These are phyloP conservation scores for Empis livida DNA, from an alignment of 2,888 invertebrate genomes.

Conservation along the genomic window DNA sequence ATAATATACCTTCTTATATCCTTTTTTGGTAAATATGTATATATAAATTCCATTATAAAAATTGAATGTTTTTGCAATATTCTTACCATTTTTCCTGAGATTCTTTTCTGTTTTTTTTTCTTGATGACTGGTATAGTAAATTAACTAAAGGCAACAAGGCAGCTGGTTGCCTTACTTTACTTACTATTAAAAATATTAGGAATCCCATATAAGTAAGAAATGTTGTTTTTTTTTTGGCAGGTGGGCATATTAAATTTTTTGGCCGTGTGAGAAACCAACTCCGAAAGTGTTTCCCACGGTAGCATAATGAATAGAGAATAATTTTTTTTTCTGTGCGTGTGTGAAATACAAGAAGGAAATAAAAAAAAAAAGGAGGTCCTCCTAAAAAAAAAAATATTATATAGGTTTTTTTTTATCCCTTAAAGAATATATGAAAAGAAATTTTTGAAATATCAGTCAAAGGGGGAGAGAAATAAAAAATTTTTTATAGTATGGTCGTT, in stretches of 20 bases:
- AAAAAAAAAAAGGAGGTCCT: not conserved
- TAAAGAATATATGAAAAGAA: conserved; percentile 3
- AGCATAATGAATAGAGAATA: conserved; percentile 12
- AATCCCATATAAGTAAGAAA: not conserved
- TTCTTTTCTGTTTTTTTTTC: no score
- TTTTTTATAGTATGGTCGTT: no score
- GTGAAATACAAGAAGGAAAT: conserved; percentile 4
- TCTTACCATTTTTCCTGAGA: no score
- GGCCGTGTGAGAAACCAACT: conserved; percentile 33
- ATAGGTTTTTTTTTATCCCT: conserved; percentile 1
- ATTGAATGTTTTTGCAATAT: no score
- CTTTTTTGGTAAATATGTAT: no score
- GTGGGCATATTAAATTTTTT: not conserved
- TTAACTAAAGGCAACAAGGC: no score
- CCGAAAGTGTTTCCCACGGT: conserved; percentile 36
- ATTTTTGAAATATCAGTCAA: conserved; percentile 3
- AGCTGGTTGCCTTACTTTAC: no score
- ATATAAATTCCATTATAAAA: no score
- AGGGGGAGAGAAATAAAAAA: not conserved
- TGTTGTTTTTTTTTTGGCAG: not conserved
- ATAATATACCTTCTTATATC: no score
- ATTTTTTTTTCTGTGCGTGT: conserved; percentile 8
- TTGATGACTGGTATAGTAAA: no score
- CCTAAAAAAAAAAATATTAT: not conserved
- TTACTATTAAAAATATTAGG: no score